Conservation (phyloP, 2,797 vertebrate species). For the Podarcis lilfordi region DNA sequence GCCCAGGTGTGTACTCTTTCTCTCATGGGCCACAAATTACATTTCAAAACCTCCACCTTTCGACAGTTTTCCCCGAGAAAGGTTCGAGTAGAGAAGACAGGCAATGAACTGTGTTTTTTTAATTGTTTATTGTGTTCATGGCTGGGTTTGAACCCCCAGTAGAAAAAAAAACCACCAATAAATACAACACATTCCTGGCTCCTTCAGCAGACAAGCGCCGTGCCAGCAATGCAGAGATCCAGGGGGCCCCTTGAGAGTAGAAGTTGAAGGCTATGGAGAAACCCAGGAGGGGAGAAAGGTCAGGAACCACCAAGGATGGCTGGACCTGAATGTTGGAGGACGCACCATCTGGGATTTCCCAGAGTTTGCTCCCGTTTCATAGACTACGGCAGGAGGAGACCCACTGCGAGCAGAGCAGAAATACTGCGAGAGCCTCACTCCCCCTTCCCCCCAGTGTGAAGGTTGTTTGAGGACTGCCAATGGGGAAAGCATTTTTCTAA, state of each 20-base stretch:
- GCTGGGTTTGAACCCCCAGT: background rate
- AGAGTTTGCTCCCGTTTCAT: background rate
- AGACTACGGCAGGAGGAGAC: background rate
- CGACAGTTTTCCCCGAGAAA: too few relatives aligned
- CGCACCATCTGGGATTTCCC: background rate
- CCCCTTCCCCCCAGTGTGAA: background rate
- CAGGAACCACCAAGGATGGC: background rate
- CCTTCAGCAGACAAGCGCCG: fast-evolving
- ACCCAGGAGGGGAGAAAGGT: background rate
- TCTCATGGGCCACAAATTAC: background rate
- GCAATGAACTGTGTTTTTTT: fast-evolving
- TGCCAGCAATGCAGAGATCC: fast-evolving
- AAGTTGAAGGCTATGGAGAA: fast-evolving
- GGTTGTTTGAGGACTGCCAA: background rate
- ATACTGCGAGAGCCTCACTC: fast-evolving
- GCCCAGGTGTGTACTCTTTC: background rate
- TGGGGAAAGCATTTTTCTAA: background rate
- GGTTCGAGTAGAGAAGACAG: background rate
- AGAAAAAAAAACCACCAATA: constrained; percentile 27
- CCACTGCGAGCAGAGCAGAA: background rate
- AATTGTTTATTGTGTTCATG: constrained; percentile 48
- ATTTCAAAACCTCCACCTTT: background rate
- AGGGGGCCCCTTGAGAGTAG: fast-evolving
- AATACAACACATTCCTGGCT: constrained; percentile 18
- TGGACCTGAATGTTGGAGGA: background rate